Evolutionary conservation across 1,140 invertebrate species (phyloP), one percentile per base, ranked within the genome.

Genomic region (Penaeus chinensis): DNA sequence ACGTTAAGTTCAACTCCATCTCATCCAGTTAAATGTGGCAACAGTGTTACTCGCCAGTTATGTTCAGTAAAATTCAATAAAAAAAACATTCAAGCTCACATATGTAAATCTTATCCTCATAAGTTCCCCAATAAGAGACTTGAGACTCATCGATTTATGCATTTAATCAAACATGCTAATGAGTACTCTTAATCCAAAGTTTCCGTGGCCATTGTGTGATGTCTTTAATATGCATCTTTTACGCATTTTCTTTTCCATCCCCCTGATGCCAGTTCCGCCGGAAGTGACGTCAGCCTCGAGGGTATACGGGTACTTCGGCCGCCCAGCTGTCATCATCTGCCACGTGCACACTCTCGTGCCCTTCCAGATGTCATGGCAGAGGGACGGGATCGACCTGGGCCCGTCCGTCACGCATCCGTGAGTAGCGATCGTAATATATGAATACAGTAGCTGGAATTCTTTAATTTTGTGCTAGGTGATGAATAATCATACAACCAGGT

Each of bases 341-440:
- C 89, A 91, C 37, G 93, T 94, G 3, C 91, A 94, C 82, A 94
- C 93, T 85, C 90, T 93, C n/a, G 91, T 94, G 5, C 93, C 94
- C 0, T 94, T 93, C 91, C 91, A 91, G 54, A 92, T 94, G 2
- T 91, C 92, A 79, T 94, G 94, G 93, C 93, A 91, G 71, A 92
- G 93, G 87, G 91, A 93, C 90, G 89, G 91, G 22, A 61, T 37
- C 22, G n/a, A 81, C 20, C 24, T 89, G 11, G 66, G 18, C n/a
- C 5, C 42, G 18, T 24, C 20, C 11, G 37, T 66, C 22, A 91
- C 90, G 81, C 92, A 84, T 87, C 87, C 91, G 91, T 91, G 82
- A 91, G 90, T 90, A 60, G 16, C 8, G 54, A 16, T 54, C 54
- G 54, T 54, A 13, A 54, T 54, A 54, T 2, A 8, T 54, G 54